Conservation (phyloP, 2,113 vertebrate genomes). For the Struthio camelus region DNA sequence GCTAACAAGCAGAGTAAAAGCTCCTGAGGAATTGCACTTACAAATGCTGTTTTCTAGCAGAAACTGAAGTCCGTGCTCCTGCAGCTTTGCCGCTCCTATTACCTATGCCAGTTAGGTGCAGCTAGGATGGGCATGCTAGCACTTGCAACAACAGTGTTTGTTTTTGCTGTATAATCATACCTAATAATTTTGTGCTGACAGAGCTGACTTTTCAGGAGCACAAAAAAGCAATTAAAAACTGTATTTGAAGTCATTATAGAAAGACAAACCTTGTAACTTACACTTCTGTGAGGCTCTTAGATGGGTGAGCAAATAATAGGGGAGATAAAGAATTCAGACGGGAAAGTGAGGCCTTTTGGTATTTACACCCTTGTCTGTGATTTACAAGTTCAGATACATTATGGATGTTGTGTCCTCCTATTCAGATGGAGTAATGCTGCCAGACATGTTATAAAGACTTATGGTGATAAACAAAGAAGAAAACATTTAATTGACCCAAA, state of each 20-base stretch:
- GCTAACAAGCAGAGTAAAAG: slow-evolving; percentile 30
- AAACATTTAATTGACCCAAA: slow-evolving; percentile 60
- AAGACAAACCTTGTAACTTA: neutral
- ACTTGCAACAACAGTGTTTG: neutral
- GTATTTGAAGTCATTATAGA: neutral
- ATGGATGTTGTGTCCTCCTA: slow-evolving; percentile 13
- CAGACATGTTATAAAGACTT: slow-evolving; percentile 34
- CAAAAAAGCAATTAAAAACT: slow-evolving; percentile 29
- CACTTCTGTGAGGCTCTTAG: neutral
- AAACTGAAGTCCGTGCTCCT: neutral
- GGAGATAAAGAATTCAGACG: slow-evolving; percentile 3
- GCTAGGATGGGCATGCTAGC: neutral
- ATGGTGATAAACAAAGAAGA: slow-evolving; percentile 55
- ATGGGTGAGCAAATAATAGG: neutral
- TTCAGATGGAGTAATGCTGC: slow-evolving; percentile 23
- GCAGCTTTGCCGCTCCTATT: neutral
- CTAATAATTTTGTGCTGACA: slow-evolving; percentile 4
- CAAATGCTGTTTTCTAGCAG: neutral
- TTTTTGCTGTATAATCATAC: neutral
- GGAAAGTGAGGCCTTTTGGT: neutral
- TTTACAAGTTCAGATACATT: slow-evolving; percentile 12
- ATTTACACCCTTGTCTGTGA: neutral
- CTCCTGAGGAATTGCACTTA: neutral
- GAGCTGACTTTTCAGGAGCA: neutral
- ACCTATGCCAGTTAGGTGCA: neutral